These are phyloP conservation scores for Masnerella sp. DNA, from an alignment of 2,888 invertebrate species.

Conservation along the genomic window DNA sequence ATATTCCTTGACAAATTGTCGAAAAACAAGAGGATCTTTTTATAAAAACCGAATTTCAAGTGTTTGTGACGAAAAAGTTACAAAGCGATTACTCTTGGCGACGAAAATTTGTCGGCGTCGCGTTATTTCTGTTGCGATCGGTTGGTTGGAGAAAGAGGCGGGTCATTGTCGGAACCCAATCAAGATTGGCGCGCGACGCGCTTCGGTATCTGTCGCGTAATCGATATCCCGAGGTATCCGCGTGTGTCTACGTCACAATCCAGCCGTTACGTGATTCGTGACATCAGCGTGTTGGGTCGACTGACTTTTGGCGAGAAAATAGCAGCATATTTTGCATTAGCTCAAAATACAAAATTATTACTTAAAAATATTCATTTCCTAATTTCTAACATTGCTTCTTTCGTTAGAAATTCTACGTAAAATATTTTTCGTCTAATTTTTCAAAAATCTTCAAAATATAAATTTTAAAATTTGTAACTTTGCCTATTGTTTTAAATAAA, in stretches of 20 bases:
- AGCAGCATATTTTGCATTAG: too few relatives aligned
- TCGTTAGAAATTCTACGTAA: too few relatives aligned
- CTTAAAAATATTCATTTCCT: too few relatives aligned
- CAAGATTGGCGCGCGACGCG: conserved; percentile 47
- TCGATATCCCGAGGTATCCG: conserved; percentile 36
- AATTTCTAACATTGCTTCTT: too few relatives aligned
- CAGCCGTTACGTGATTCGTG: conserved; percentile 51
- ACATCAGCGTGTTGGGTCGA: conserved; percentile 37
- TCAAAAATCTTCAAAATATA: too few relatives aligned
- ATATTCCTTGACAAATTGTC: too few relatives aligned
- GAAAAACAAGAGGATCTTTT: conserved; percentile 6
- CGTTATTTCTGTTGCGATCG: conserved; percentile 35
- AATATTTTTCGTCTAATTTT: too few relatives aligned
- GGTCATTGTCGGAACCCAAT: conserved; percentile 49
- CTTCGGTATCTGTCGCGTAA: conserved; percentile 37
- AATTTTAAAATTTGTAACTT: too few relatives aligned
- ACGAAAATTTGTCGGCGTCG: conserved; percentile 17
- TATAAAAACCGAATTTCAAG: conserved; percentile 11
- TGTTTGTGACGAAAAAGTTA: conserved; percentile 13
- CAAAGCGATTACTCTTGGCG: conserved; percentile 15
- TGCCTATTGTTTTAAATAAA: too few relatives aligned
- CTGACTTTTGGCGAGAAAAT: conserved; percentile 12
- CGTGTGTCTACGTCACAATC: conserved; percentile 40
- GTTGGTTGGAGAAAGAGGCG: conserved; percentile 30
- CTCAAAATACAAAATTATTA: too few relatives aligned